Conservation (phyloP, 2,113 vertebrate genomes). For the Ophthalmolycus amberensis region DNA sequence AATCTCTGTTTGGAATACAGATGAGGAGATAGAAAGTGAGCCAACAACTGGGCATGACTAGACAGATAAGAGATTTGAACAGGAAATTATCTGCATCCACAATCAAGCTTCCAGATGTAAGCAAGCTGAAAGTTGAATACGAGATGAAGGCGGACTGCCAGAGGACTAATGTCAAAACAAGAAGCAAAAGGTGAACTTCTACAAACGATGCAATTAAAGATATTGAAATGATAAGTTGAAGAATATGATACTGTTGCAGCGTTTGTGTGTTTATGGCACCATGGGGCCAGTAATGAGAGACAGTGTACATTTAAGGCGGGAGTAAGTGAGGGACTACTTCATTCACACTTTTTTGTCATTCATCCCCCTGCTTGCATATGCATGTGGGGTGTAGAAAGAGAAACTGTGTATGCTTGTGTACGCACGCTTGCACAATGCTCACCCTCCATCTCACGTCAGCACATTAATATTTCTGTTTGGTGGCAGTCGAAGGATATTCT, state of each 20-base stretch:
- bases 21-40: conserved; percentile 66
- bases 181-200: conserved; percentile 20
- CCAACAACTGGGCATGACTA: conserved; percentile 61
- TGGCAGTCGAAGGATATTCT: conserved; percentile 24
- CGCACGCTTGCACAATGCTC: conserved; percentile 40
- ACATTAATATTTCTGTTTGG: conserved; percentile 39
- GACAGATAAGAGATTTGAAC: conserved; percentile 57
- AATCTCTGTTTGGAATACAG: conserved; percentile 80
- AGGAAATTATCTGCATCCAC: conserved; percentile 58
- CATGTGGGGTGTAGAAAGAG: conserved; percentile 50
- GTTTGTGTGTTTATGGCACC: conserved; percentile 15
- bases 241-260: not conserved
- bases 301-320: conserved; percentile 12
- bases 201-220: conserved; percentile 5
- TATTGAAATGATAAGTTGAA: not conserved
- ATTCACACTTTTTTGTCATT: conserved; percentile 59
- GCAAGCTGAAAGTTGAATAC: conserved; percentile 10
- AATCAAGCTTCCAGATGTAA: conserved; percentile 36
- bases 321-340: conserved; percentile 38
- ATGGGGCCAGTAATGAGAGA: conserved; percentile 27
- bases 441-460: conserved; percentile 42
- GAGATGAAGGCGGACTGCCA: not conserved
- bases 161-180: conserved; percentile 28
- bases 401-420: conserved; percentile 42
- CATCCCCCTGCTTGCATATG: conserved; percentile 41